Conservation (phyloP, 92 coral and sea anemone species). For the Parazoanthus darwini region DNA sequence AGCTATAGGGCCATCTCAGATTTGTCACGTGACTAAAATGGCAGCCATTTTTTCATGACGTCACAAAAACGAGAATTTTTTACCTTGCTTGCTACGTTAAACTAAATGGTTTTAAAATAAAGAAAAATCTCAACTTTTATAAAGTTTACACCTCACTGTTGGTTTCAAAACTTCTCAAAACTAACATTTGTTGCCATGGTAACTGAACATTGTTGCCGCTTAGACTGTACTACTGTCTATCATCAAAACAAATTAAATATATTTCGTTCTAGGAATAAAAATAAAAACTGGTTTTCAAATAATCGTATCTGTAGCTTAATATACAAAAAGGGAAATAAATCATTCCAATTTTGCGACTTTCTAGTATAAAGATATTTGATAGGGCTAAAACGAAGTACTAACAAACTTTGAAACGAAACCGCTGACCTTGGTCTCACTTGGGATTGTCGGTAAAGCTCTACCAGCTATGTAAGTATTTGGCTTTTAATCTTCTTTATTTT, state of each 20-base stretch:
- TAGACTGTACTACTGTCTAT: not conserved
- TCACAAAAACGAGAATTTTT: not conserved
- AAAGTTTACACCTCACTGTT: not conserved
- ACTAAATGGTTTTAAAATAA: not conserved
- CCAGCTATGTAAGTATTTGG: slow-evolving; percentile 5
- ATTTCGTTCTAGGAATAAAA: not conserved
- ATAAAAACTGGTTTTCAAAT: not conserved
- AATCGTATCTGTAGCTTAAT: not conserved
- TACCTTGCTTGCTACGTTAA: not conserved
- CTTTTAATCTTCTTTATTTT: not conserved
- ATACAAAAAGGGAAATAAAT: not conserved
- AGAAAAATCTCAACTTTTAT: not conserved
- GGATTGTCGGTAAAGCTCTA: slow-evolving; percentile 2
- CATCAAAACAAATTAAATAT: not conserved
- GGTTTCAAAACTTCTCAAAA: not conserved
- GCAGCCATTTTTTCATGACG: not conserved
- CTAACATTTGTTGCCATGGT: not conserved
- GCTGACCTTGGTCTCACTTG: slow-evolving; percentile 17
- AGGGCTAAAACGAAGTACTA: slow-evolving; percentile 2
- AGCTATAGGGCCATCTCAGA: not conserved
- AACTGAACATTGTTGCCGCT: not conserved
- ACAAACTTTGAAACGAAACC: not conserved
- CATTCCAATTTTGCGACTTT: not conserved
- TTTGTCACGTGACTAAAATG: not conserved
- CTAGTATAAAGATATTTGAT: not conserved